Evolutionary conservation across 2,888 invertebrate species (phyloP).

Genomic region (Philaethria dido): DNA sequence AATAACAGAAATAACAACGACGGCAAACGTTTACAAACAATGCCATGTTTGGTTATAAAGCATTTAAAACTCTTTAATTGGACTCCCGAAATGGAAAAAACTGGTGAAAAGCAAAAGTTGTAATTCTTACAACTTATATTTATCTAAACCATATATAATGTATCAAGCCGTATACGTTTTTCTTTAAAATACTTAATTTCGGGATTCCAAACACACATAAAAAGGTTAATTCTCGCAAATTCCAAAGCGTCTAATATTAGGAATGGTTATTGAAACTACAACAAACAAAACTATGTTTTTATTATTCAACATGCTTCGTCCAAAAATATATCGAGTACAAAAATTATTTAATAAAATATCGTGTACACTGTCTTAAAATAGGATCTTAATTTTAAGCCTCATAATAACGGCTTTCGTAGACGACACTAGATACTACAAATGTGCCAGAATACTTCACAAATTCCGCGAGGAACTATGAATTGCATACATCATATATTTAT

Average conservation of each 20-base stretch:
- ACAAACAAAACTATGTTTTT: conserved; percentile 79
- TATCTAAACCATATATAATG: neutral
- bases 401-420: conserved; percentile 43
- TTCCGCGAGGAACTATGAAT: conserved; percentile 7
- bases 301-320: conserved; percentile 76
- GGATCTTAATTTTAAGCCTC: conserved; percentile 52
- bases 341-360: conserved; percentile 50
- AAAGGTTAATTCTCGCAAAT: conserved; percentile 37
- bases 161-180: neutral
- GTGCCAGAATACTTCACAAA: conserved; percentile 37
- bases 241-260: conserved; percentile 59
- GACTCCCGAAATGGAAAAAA: conserved; percentile 26
- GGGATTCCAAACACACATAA: conserved; percentile 24
- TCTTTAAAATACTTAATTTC: conserved; percentile 13
- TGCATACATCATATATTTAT: conserved; percentile 39
- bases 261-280: conserved; percentile 78
- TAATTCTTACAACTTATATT: neutral
- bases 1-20: conserved; percentile 32
- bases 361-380: conserved; percentile 57
- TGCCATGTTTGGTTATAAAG: conserved; percentile 29
- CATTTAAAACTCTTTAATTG: conserved; percentile 25
- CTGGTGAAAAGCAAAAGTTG: neutral
- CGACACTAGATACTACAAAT: conserved; percentile 30
- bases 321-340: conserved; percentile 59
- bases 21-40: conserved; percentile 35